Evolutionary conservation across 2,113 vertebrate species (phyloP), one percentile per base, ranked within the genome.

Genomic region (Falcunculus frontatus): DNA sequence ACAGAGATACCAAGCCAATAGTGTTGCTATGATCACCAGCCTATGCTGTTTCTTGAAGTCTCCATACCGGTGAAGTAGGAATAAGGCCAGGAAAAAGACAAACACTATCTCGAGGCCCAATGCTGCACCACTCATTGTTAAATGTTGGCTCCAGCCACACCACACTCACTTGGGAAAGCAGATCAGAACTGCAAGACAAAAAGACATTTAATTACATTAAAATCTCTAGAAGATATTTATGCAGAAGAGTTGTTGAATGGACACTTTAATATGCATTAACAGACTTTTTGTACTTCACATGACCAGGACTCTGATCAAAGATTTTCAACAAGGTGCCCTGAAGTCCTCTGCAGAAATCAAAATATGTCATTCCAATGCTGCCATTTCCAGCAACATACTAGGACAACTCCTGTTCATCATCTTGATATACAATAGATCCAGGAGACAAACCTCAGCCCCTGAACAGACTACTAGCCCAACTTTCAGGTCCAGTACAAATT

Each of bases 1-100:
- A 96, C 99, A 99, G 82, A 99, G 99, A 97, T 99, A 99, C 99
- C 99, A 99, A 95, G 99, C 98, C 78, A 99, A 95, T 62, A 99
- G 97, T 0, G 99, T 99, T 79, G 99, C 99, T 25, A 99, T 55
- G 74, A 99, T 98, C 50, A 99, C 99, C 97, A 99, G 97, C 52
- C 97, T 98, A 73, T 99, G 99, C 95, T 99, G 99, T 90, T 98
- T 99, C 93, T 97, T 97, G 94, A 99, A 97, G 89, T 99, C 99
- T 81, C 99, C 99, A 97, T 99, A 99, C 27, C 98, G 98, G 81
- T 99, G 98, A 52, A 99, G 98, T 4, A 99, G 97, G 88, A 98
- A 98, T 62, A 99, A 97, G 13, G 99, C 99, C 98, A 99, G 94
- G 95, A 99, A 98, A 97, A 99, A 99, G 39, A 99, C 99, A 65